These are phyloP conservation scores for Geophilus truncorum DNA, from an alignment of 2,888 invertebrate species.

Conservation along the genomic window DNA sequence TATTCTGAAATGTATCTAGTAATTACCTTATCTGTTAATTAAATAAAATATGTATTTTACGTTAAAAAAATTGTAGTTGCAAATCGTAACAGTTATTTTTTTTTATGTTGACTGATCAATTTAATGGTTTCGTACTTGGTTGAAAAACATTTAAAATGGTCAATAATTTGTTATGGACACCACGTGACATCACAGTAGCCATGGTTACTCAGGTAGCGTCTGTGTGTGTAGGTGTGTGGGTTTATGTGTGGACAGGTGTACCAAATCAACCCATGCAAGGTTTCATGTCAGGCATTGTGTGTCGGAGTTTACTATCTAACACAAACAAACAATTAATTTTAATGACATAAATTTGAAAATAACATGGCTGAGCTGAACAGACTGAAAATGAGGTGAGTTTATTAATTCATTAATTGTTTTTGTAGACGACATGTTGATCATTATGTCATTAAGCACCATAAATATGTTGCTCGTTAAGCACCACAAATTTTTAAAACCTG, in stretches of 20 bases:
- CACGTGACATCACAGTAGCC: neutral
- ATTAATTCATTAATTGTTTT: neutral
- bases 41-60: too few species aligned
- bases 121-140: neutral
- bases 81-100: too few species aligned
- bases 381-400: neutral
- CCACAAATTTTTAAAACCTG: too few species aligned
- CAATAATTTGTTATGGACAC: neutral
- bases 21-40: too few species aligned
- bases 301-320: neutral
- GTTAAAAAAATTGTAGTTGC: too few species aligned
- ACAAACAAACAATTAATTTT: neutral
- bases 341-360: neutral
- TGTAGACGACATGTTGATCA: neutral
- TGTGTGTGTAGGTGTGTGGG: neutral
- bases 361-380: neutral
- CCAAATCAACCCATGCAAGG: neutral
- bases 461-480: too few species aligned
- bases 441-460: too few species aligned
- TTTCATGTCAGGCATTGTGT: neutral
- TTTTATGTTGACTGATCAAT: neutral
- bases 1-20: too few species aligned
- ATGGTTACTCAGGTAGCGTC: neutral
- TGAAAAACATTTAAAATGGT: neutral
- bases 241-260: neutral